Evolutionary conservation across 1,140 invertebrate genomes (phyloP), one percentile per base, ranked within the genome.

Genomic region (Thaumatotibia leucotreta): DNA sequence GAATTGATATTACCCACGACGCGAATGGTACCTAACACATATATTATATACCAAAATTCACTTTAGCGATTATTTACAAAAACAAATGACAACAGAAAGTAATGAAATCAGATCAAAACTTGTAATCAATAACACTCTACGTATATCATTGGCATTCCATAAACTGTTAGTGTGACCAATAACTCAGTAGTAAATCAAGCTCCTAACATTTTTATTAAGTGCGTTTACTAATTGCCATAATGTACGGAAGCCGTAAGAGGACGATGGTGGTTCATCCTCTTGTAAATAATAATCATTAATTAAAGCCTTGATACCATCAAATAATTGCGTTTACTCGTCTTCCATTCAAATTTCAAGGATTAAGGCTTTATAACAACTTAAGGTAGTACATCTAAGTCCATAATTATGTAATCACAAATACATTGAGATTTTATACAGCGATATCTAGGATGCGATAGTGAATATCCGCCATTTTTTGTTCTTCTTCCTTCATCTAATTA

Each of bases 201-300:
- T 33, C 32, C n/a, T 4, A 33, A n/a, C 32, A 11, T n/a, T 33
- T 11, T 39, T 11, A 39, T 39, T 17, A 39, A 14, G 22, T 27
- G 11, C 23, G 23, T 52, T 52, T n/a, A 20, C 50, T 14, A 14
- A 29, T 14, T 58, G 4, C 11, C 9, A 58, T 29, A 58, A 58
- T 58, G 27, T n/a, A 14, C 52, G 52, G 52, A 58, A 58, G 27
- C 23, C n/a, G 52, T 58, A 58, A 58, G n/a, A 58, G 52, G 52
- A 58, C n/a, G 52, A 58, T n/a, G 52, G 52, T 14, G 24, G 23
- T 52, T 11, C 14, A 58, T 58, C 52, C 52, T 27, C 22, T 14
- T 52, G 23, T 24, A 9, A 14, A 27, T 58, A 58, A 58, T 58
- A 58, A 58, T 27, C 24, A 8, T 58, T 27, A 45, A 45, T 6